Percentiles rank a stretch among this genome's conserved stretches.
Conservation (phyloP, 2,113 vertebrate species). For the Tachycineta bicolor region DNA sequence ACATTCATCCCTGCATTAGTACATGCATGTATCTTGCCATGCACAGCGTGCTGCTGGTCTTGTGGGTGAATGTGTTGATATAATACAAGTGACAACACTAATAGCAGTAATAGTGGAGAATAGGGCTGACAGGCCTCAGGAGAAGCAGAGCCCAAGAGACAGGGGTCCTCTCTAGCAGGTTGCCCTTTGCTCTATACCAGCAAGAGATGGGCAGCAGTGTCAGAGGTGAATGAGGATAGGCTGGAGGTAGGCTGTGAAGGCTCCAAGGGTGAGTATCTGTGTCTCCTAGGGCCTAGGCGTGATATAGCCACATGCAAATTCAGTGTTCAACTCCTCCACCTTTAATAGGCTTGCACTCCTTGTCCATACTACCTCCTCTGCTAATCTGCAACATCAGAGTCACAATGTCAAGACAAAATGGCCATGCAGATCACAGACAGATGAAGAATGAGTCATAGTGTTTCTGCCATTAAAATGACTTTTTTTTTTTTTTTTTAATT, state of each 20-base stretch:
- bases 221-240: not conserved
- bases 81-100: not conserved
- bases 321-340: fast-evolving
- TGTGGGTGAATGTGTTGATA: not conserved
- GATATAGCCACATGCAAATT: not conserved
- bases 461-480: not conserved
- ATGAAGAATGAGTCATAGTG: not conserved
- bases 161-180: not conserved
- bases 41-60: constrained; percentile 4
- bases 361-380: not conserved
- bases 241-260: not conserved
- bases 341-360: not conserved
- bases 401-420: not conserved
- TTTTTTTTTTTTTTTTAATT: not conserved
- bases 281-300: not conserved
- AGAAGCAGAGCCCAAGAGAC: fast-evolving
- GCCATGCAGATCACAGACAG: not conserved
- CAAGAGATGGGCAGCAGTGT: not conserved
- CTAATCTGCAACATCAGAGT: not conserved
- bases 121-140: not conserved
- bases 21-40: not conserved
- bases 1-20: not conserved
- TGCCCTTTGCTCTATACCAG: not conserved
- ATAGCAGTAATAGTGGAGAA: not conserved
- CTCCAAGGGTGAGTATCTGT: not conserved